A percentile compares a stretch with the other conserved stretches of the same genome.
Evolutionary conservation across 1,140 invertebrate species (phyloP).

Genomic region (Mamestra configurata): DNA sequence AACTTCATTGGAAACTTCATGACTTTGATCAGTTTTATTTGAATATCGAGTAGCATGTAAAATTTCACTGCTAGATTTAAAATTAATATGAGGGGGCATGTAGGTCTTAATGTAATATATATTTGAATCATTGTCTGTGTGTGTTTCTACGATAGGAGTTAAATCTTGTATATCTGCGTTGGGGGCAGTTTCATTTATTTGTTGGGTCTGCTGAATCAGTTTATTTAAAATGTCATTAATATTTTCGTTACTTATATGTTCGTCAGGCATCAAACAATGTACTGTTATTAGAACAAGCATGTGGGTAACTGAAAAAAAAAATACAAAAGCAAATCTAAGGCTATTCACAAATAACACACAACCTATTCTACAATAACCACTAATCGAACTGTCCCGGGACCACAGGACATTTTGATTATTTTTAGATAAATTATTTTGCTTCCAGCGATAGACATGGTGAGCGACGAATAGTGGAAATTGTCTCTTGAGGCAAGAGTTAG

Average conservation of each 20-base stretch:
- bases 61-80: constrained; percentile 11
- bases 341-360: not conserved
- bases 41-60: not conserved
- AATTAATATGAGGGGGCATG: constrained; percentile 14
- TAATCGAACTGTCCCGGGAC: too few species aligned
- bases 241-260: constrained; percentile 43
- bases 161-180: not conserved
- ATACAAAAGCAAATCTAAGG: not conserved
- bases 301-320: constrained; percentile 17
- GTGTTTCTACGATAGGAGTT: not conserved
- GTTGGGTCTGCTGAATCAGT: constrained; percentile 40
- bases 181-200: not conserved
- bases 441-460: too few species aligned
- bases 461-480: too few species aligned
- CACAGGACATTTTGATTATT: too few species aligned
- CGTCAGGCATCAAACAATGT: not conserved
- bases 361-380: too few species aligned
- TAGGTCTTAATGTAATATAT: constrained; percentile 39
- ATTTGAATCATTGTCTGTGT: constrained; percentile 27
- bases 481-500: too few species aligned
- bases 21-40: not conserved
- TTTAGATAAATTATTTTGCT: too few species aligned
- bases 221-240: constrained; percentile 52
- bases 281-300: not conserved
- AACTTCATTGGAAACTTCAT: not conserved